These are phyloP conservation scores for Magallana angulata DNA, from an alignment of 1,140 invertebrate genomes.

Conservation along the genomic window DNA sequence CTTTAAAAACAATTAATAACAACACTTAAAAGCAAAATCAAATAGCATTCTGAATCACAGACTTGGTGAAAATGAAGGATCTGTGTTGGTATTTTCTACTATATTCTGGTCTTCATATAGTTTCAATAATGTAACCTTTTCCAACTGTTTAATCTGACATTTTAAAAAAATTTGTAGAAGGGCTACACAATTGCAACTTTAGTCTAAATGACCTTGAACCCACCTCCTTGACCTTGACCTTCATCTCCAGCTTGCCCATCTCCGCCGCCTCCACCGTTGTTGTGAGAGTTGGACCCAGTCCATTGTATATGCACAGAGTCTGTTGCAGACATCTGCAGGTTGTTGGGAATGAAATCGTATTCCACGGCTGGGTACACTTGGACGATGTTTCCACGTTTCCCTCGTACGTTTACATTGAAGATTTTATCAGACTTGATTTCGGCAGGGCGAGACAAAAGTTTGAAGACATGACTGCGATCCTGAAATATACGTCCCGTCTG, in stretches of 20 bases:
- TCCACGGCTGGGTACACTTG: conserved; percentile 78
- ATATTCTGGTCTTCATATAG: too few species aligned
- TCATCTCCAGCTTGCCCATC: conserved; percentile 77
- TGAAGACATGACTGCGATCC: conserved; percentile 77
- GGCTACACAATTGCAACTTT: too few species aligned
- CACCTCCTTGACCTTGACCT: conserved; percentile 76
- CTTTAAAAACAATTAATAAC: not conserved
- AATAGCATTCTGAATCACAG: too few species aligned
- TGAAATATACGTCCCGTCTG: conserved; percentile 78
- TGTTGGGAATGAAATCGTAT: conserved; percentile 77
- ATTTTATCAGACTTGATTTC: conserved; percentile 61
- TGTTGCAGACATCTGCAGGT: conserved; percentile 63
- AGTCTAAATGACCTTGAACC: not conserved
- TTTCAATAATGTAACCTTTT: too few species aligned
- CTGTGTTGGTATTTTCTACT: too few species aligned
- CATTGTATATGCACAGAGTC: conserved; percentile 79
- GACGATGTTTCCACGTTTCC: conserved; percentile 79
- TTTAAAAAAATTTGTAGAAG: too few species aligned
- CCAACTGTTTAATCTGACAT: too few species aligned
- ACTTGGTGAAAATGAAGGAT: too few species aligned
- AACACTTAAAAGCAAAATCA: not conserved
- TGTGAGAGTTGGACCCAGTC: conserved; percentile 79
- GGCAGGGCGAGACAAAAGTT: conserved; percentile 66
- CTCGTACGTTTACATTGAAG: conserved; percentile 76
- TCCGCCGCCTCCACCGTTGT: conserved; percentile 73